phyloP scores from a whole-genome alignment of 2,888 invertebrate species.

The Athrips mouffetella region DNA sequence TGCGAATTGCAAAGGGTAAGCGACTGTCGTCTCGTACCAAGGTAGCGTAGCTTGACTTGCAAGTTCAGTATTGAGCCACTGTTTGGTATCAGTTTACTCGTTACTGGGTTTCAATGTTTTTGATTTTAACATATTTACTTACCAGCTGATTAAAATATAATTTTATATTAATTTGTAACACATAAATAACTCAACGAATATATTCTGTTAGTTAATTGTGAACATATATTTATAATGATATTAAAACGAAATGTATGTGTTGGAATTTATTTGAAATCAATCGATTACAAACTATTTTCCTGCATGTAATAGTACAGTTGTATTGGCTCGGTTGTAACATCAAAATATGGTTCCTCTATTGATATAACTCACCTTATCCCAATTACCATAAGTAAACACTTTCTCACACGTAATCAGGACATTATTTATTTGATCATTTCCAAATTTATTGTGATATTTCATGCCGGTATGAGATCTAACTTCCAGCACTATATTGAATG shows the following conservation, averaged over 20 bases:
- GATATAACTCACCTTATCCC: no score
- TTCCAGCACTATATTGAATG: slow-evolving; percentile 41
- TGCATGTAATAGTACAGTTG: no score
- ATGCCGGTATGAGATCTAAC: slow-evolving; percentile 42
- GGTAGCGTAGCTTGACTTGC: background rate
- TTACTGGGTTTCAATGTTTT: slow-evolving; percentile 54
- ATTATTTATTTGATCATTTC: slow-evolving; percentile 25
- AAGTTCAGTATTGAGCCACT: slow-evolving; percentile 46
- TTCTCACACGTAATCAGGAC: slow-evolving; percentile 28
- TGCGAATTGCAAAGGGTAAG: slow-evolving; percentile 1
- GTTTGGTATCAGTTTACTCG: slow-evolving; percentile 69
- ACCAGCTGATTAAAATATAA: no score
- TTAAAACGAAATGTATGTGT: no score
- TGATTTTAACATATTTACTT: background rate
- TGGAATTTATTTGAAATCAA: background rate
- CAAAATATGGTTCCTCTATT: no score
- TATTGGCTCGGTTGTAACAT: no score
- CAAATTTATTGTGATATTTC: slow-evolving; percentile 34
- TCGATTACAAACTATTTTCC: no score
- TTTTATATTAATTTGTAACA: no score
- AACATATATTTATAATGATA: no score
- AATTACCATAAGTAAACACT: slow-evolving; percentile 5
- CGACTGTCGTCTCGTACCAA: background rate
- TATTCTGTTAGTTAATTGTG: no score
- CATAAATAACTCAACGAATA: no score